These are phyloP conservation scores for Pseudomyrmex dendroicus DNA, from an alignment of 1,140 invertebrate genomes.

Conservation along the genomic window DNA sequence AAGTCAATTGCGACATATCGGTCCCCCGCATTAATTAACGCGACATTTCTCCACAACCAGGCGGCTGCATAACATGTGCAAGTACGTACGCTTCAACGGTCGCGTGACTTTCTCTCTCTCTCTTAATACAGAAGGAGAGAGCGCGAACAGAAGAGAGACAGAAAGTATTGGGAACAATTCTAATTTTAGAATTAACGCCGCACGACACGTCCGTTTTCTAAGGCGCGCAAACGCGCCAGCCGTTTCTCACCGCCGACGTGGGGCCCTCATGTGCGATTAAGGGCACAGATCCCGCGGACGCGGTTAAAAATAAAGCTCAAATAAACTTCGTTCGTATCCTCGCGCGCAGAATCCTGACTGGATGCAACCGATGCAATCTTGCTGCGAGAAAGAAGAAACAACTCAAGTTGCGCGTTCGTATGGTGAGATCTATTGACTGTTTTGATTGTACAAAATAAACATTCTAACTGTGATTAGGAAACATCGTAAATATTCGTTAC, in stretches of 20 bases:
- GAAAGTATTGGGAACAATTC: slow-evolving; percentile 32
- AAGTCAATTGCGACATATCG: slow-evolving; percentile 9
- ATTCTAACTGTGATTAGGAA: too few species aligned
- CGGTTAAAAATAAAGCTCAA: slow-evolving; percentile 48
- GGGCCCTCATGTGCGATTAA: slow-evolving; percentile 27
- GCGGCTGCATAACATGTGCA: slow-evolving; percentile 54
- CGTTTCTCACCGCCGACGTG: slow-evolving; percentile 15
- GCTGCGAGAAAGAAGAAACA: neutral
- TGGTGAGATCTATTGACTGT: neutral
- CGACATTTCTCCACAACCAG: slow-evolving; percentile 34
- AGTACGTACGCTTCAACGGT: slow-evolving; percentile 48
- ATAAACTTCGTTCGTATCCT: neutral
- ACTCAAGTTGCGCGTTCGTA: neutral
- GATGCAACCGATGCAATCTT: neutral
- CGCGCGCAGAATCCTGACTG: neutral
- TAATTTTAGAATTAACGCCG: slow-evolving; percentile 55
- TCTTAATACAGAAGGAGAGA: slow-evolving; percentile 16
- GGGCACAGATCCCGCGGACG: slow-evolving; percentile 39
- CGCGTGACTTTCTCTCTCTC: neutral
- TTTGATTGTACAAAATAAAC: too few species aligned
- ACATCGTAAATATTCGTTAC: too few species aligned
- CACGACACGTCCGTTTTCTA: slow-evolving; percentile 46
- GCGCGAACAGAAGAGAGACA: neutral
- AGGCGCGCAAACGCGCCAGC: slow-evolving; percentile 34
- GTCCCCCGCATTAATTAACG: slow-evolving; percentile 45